These are phyloP conservation scores for Leptinotarsa juncta DNA, from an alignment of 2,888 invertebrate genomes.

Conservation along the genomic window DNA sequence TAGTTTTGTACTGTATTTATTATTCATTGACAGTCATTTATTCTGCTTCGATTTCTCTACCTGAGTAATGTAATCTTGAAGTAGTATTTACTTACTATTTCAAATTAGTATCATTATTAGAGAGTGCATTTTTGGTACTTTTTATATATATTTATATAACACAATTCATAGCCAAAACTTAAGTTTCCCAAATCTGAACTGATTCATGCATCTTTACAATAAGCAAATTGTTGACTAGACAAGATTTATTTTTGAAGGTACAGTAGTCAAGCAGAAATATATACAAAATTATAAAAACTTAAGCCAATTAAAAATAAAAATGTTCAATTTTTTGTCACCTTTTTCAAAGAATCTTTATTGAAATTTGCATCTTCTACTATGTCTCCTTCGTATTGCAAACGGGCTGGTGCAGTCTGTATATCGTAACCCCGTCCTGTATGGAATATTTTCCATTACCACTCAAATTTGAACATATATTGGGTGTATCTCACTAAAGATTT, in stretches of 20 bases:
- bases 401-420: slow-evolving; percentile 66
- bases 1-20: too few species aligned
- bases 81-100: too few species aligned
- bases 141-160: too few species aligned
- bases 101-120: too few species aligned
- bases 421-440: slow-evolving; percentile 55
- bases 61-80: too few species aligned
- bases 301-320: slow-evolving; percentile 30
- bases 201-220: too few species aligned
- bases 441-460: slow-evolving; percentile 20
- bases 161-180: too few species aligned
- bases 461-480: neutral
- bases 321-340: slow-evolving; percentile 33
- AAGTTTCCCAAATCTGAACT: too few species aligned
- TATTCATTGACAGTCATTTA: too few species aligned
- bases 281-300: slow-evolving; percentile 14
- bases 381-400: slow-evolving; percentile 58
- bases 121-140: too few species aligned
- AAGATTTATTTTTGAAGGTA: slow-evolving; percentile 5
- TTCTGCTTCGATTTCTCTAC: too few species aligned
- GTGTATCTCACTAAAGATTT: neutral
- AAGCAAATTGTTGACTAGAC: neutral
- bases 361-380: slow-evolving; percentile 44
- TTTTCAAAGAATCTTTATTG: slow-evolving; percentile 44
- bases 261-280: slow-evolving; percentile 5